These are phyloP conservation scores for Thryonomys swinderianus DNA, from an alignment of 2,113 vertebrate species.

Conservation along the genomic window DNA sequence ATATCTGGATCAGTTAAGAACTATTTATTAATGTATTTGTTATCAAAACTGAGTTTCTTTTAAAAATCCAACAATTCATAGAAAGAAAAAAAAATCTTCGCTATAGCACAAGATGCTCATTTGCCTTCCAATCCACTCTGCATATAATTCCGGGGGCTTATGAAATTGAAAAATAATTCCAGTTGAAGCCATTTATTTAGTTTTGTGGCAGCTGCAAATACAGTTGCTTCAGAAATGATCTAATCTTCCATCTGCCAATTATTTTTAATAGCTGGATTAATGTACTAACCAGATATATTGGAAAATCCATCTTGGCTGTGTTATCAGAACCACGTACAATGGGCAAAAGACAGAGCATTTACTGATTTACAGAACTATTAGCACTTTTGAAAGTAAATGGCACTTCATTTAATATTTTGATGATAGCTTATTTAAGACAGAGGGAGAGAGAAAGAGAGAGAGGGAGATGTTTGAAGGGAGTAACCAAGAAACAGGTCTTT, in stretches of 20 bases:
- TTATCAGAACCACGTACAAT: background rate
- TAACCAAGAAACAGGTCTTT: background rate
- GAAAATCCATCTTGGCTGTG: slow-evolving; percentile 53
- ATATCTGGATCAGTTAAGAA: slow-evolving; percentile 24
- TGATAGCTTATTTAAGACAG: slow-evolving; percentile 44
- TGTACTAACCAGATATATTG: background rate
- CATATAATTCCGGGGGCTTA: background rate
- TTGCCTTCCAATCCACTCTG: background rate
- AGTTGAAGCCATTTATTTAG: slow-evolving; percentile 3
- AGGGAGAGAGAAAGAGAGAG: background rate
- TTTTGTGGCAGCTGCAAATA: slow-evolving; percentile 54
- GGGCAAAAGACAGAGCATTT: slow-evolving; percentile 8
- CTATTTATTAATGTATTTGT: background rate
- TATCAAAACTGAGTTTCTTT: slow-evolving; percentile 3
- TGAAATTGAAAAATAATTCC: slow-evolving; percentile 17
- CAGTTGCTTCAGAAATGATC: slow-evolving; percentile 27
- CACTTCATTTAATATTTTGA: slow-evolving; percentile 46
- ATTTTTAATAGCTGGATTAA: slow-evolving; percentile 66
- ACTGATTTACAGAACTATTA: slow-evolving; percentile 57
- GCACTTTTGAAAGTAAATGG: slow-evolving; percentile 17
- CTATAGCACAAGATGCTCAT: background rate
- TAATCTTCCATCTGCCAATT: slow-evolving; percentile 28
- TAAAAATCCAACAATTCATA: background rate
- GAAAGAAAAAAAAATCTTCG: background rate
- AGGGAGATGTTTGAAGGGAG: slow-evolving; percentile 36